Percentiles rank a stretch among this genome's conserved stretches.
phyloP scores from a whole-genome alignment of 2,888 invertebrate species.

The Hirtodrosophila histrioides region DNA sequence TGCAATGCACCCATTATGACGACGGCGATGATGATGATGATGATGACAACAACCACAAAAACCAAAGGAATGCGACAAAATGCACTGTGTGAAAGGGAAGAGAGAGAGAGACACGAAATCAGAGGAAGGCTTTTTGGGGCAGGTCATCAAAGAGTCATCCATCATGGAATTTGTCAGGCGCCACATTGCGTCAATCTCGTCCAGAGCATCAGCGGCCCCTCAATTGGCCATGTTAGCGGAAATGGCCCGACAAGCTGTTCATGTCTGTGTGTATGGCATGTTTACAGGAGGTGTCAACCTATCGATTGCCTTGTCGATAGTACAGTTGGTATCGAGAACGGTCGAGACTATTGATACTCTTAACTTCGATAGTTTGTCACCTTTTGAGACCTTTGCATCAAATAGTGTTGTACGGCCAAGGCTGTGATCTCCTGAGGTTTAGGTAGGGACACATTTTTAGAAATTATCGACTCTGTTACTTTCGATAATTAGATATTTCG shows the following conservation, averaged over 20 bases:
- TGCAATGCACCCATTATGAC: constrained; percentile 57
- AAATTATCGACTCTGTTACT: no score
- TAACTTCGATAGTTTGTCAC: no score
- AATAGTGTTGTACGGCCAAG: no score
- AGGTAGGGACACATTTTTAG: no score
- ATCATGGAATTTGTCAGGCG: constrained; percentile 52
- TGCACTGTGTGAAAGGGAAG: constrained; percentile 14
- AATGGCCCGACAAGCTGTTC: constrained; percentile 34
- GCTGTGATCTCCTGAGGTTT: no score
- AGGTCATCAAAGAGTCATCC: constrained; percentile 64
- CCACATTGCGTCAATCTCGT: constrained; percentile 39
- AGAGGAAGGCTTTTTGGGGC: constrained; percentile 11
- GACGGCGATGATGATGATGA: constrained; percentile 5
- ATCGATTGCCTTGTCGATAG: no score
- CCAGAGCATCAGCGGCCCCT: constrained; percentile 10
- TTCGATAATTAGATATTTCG: no score
- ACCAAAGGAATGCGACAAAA: constrained; percentile 72
- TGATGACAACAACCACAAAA: constrained; percentile 52
- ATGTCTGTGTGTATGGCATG: neutral
- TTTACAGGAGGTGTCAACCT: no score
- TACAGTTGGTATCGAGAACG: no score
- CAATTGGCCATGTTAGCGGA: constrained; percentile 24
- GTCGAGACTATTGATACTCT: no score
- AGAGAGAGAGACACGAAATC: neutral
- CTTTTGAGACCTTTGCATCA: no score